Base-by-base conservation (phyloP, 2,113 vertebrate genomes). In the Mobula hypostoma region DNA sequence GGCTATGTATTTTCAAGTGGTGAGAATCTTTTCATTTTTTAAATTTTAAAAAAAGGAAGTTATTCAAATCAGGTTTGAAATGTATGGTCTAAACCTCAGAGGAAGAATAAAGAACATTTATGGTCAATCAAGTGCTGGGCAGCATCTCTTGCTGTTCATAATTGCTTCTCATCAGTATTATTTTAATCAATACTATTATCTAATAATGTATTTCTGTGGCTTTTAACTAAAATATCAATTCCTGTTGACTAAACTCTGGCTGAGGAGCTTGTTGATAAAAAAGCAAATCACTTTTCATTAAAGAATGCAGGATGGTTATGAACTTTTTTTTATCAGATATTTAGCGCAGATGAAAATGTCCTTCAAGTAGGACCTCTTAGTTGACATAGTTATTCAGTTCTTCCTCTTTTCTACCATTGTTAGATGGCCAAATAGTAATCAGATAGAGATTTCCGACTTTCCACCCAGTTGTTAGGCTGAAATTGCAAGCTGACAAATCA, bases 131-230 rank as follows among this genome's bases (percentile, higher is more conserved):
- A 90, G 4, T 63, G 58, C 83, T 63, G 85, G 83, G 63, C 61
- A 61, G n/a, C 0, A 19, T 19, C 27, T 66, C 61, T 87, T 63
- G 27, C 85, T 63, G 58, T 88, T 90, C 8, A 63, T 7, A 12
- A 17, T 63, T n/a, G 17, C 32, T 85, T 58, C 7, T 56, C 24
- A 9, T 85, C 82, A 7, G 40, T 24, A 85, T 66, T 15, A 66
- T 90, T 90, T 90, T 90, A 90, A 90, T n/a, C 58, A 66, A n/a
- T 63, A n/a, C n/a, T 90, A 66, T 90, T 66, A 61, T 61, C 56
- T 61, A 58, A 87, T 24, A 87, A 87, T n/a, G 83, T 0, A 17
- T 56, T 82, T 82, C 36, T 4, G 29, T 87, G 58, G 61, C 48
- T 87, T 87, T 29, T 87, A 61, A 87, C 14, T 8, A 32, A 32